Percentiles rank a stretch among this genome's conserved stretches.
These are phyloP conservation scores for Ochotona curzoniae DNA, from an alignment of 2,113 vertebrate species.

Conservation along the genomic window DNA sequence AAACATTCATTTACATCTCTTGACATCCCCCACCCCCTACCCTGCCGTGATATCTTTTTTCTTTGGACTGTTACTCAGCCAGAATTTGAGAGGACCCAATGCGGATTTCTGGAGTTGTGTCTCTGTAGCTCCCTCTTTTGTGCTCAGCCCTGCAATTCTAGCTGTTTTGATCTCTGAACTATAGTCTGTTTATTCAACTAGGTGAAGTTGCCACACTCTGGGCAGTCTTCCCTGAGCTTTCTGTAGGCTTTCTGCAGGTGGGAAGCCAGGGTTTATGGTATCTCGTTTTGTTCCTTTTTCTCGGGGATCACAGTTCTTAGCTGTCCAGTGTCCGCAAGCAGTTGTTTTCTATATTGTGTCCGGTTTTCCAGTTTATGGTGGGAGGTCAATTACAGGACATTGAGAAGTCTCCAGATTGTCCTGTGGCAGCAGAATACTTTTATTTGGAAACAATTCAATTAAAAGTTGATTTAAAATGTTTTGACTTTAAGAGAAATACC, in stretches of 20 bases:
- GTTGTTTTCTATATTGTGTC: background rate
- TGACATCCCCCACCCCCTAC: too few relatives aligned
- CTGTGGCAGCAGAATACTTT: constrained; percentile 26
- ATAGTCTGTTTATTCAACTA: background rate
- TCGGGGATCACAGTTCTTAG: background rate
- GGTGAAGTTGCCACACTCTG: background rate
- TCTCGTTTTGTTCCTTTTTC: background rate
- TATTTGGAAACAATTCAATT: constrained; percentile 34
- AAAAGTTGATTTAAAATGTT: constrained; percentile 48
- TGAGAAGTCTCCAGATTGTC: background rate
- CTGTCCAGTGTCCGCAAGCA: background rate
- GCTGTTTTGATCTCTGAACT: background rate
- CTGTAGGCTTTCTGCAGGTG: background rate
- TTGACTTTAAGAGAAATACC: constrained; percentile 43
- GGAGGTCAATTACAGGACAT: background rate
- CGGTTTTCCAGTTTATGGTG: constrained; percentile 2
- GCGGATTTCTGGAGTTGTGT: background rate
- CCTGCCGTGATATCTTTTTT: background rate
- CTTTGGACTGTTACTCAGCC: background rate
- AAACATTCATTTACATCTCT: background rate
- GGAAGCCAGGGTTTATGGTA: background rate
- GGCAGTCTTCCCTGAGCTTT: background rate
- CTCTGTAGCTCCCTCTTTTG: background rate
- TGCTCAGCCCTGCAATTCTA: background rate
- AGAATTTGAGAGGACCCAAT: background rate